Base-by-base conservation (phyloP, 2,888 invertebrate genomes). In the Plebejus argus region DNA sequence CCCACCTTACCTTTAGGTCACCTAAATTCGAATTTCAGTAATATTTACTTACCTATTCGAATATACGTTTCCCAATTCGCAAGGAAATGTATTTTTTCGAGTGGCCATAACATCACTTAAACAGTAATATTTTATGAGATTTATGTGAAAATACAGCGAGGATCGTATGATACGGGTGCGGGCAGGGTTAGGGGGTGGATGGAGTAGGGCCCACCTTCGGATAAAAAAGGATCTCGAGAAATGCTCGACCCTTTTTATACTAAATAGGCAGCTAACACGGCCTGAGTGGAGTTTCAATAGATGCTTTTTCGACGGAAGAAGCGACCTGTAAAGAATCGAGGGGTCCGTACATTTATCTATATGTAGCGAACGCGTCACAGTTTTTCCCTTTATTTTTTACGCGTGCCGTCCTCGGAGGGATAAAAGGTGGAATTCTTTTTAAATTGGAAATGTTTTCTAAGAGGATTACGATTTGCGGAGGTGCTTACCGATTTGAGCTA, bases 401-500 rank as follows among this genome's bases (percentile, higher is more conserved):
- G 91, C 91, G 89, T 87, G 90, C 91, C 91, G 91, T 92, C 89
- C 89, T 89, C 90, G 80, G 89, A 91, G 90, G 92, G 92, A 91
- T 92, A 90, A 91, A 89, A 91, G 90, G 85, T 85, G 86, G 90
- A 94, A 93, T 94, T 93, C 93, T 93, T 93, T 94, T 94, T 93
- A 93, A 94, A 94, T 94, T 94, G 94, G 93, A 93, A 94, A 93
- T 94, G 94, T 93, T 93, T 93, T 93, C 92, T 92, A 91, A 94
- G 93, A 93, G 94, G 93, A 93, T 94, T 94, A 93, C 92, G 91
- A 93, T 93, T 93, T 90, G 91, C 89, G 90, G 89, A 93, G 93
- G 92, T 92, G 91, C 89, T 88, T 86, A 87, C 84, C 87, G 85
- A 86, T 86, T 86, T 85, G 83, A 87, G 85, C 84, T 85, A 83